Conservation (phyloP, 2,797 vertebrate genomes). For the Parauchenoglanis punctatus region DNA sequence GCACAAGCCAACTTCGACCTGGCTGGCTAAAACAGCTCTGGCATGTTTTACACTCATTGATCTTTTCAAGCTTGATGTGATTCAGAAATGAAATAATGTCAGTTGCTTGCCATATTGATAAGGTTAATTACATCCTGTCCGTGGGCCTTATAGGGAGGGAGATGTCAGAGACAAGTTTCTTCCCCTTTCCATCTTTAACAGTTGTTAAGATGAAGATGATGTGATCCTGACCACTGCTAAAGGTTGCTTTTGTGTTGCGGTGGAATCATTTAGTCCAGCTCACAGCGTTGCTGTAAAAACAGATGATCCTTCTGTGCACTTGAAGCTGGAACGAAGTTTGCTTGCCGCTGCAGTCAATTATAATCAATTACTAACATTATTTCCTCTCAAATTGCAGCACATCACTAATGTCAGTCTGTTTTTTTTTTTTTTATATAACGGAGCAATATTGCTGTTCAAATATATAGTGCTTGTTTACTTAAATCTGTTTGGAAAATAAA, state of each 20-base stretch:
- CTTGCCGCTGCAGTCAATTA: slow-evolving; percentile 21
- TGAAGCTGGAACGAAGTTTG: slow-evolving; percentile 14
- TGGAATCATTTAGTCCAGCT: neutral
- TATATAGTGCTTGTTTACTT: neutral
- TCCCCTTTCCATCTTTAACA: neutral
- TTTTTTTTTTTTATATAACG: slow-evolving; percentile 15
- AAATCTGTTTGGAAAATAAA: neutral
- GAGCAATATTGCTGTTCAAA: neutral
- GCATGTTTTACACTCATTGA: slow-evolving; percentile 36
- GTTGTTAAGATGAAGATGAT: neutral
- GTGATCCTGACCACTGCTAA: neutral
- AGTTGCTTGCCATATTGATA: slow-evolving; percentile 61
- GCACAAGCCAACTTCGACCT: slow-evolving; percentile 32
- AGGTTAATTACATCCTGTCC: slow-evolving; percentile 56
- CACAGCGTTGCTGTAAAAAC: neutral
- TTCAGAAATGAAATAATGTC: slow-evolving; percentile 61
- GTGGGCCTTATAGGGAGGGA: neutral
- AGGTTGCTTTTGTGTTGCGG: slow-evolving; percentile 7
- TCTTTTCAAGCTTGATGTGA: slow-evolving; percentile 52
- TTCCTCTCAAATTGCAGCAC: slow-evolving; percentile 31
- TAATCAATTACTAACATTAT: slow-evolving; percentile 41
- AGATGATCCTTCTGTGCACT: neutral
- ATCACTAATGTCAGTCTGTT: slow-evolving; percentile 2
- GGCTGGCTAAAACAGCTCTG: slow-evolving; percentile 43
- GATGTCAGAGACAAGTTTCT: slow-evolving; percentile 29